These are phyloP conservation scores for Illadopsis cleaveri DNA, from an alignment of 2,113 vertebrate species.

Conservation along the genomic window DNA sequence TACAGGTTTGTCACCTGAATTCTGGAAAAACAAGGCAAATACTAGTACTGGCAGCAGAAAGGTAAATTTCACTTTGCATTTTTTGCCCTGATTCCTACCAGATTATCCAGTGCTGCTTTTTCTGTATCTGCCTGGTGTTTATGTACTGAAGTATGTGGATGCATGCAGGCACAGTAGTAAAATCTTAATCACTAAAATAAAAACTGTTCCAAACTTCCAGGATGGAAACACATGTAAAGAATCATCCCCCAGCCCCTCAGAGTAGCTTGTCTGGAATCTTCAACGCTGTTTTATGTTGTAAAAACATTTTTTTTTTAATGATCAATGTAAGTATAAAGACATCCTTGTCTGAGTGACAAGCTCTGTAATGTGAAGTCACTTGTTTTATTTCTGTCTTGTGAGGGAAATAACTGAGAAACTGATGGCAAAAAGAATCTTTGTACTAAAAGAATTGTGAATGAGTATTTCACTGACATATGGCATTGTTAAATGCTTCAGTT, in stretches of 20 bases:
- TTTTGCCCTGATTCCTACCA: background rate
- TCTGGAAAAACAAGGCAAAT: background rate
- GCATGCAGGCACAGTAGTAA: background rate
- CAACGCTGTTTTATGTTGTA: background rate
- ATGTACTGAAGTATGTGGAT: background rate
- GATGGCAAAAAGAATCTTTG: background rate
- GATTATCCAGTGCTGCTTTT: background rate
- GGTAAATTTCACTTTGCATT: background rate
- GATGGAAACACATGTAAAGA: background rate
- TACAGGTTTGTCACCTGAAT: background rate
- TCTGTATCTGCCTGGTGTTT: background rate
- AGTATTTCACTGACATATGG: background rate
- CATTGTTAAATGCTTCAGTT: background rate
- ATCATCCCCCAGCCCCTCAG: background rate
- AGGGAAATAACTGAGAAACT: background rate
- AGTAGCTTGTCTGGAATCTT: background rate
- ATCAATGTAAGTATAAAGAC: background rate
- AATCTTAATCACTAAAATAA: background rate
- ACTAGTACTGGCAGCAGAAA: background rate
- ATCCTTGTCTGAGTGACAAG: background rate
- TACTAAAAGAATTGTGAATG: background rate
- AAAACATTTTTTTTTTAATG: background rate
- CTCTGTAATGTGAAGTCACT: background rate
- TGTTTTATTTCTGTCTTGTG: background rate
- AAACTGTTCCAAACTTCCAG: background rate